phyloP scores from a whole-genome alignment of 1,140 invertebrate species.

The Lasaia peninsularis region DNA sequence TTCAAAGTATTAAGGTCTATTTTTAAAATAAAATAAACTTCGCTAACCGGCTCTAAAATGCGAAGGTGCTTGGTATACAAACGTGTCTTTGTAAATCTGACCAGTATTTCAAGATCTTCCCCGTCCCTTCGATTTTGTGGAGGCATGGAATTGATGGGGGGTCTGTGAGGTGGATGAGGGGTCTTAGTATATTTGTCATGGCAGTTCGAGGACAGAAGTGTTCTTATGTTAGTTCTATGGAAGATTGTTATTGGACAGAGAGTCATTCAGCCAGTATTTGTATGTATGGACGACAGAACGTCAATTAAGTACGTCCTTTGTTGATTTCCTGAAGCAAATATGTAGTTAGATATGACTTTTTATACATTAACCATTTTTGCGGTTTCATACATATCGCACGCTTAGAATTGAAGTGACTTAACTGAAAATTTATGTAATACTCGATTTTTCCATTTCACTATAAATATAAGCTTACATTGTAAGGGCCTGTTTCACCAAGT shows the following conservation, averaged over 20 bases:
- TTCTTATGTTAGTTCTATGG: conserved; percentile 57
- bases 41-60: conserved; percentile 51
- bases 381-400: too few species aligned
- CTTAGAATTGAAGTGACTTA: too few species aligned
- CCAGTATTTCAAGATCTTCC: conserved; percentile 45
- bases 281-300: conserved; percentile 24
- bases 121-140: conserved; percentile 30
- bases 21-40: conserved; percentile 31
- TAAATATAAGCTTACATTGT: too few species aligned
- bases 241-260: conserved; percentile 63
- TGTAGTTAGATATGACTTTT: background rate
- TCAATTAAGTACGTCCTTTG: conserved; percentile 51
- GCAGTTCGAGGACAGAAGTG: conserved; percentile 51
- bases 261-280: conserved; percentile 43
- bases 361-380: too few species aligned
- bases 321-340: conserved; percentile 36
- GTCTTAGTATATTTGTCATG: conserved; percentile 34
- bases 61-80: conserved; percentile 58
- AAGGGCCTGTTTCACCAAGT: too few species aligned
- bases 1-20: conserved; percentile 26
- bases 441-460: too few species aligned
- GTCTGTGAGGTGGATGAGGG: conserved; percentile 25
- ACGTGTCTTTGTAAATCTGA: conserved; percentile 56
- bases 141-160: conserved; percentile 15
- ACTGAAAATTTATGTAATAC: too few species aligned